Evolutionary conservation across 1,140 invertebrate species (phyloP), one percentile per base, ranked within the genome.

Genomic region (Listronotus bonariensis): DNA sequence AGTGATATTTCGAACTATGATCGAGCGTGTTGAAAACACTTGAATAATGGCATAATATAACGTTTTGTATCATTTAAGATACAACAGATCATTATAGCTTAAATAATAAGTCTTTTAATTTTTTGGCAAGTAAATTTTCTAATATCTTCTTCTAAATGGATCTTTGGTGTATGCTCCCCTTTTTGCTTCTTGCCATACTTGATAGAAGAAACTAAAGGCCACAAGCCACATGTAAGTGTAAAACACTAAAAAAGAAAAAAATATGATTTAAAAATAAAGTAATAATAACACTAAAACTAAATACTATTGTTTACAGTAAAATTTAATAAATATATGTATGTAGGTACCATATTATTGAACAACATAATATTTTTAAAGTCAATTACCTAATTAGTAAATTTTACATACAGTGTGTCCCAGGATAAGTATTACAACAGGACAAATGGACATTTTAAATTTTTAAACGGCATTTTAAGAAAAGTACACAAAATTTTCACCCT

Each of bases 181-280:
- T 72, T 87, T 82, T 73, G 84, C 83, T 78, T 90, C 82, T 80
- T 90, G 85, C 59, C 85, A 84, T 12, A 92, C 77, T 66, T 89
- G 84, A 65, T 87, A 82, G 72, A 89, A 92, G 73, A 90, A 89
- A 72, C 89, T 92, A 80, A 87, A 92, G 18, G 90, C 88, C 31
- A 92, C 90, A 49, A 87, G 81, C 90, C 90, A 92, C 76, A 88
- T 83, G 82, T 88, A 92, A 58, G 84, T 81, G 77, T 84, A 91
- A 43, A 87, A 76, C 70, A 85, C 88, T 86, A 82, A 68, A 87
- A 86, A 68, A 5, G 34, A n/a, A 61, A 42, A 11, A 45, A 11
- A n/a, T n/a, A n/a, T n/a, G n/a, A n/a, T n/a, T n/a, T n/a, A n/a
- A n/a, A n/a, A n/a, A n/a, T 46, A 42, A 11, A 34, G 11, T 8